These are phyloP conservation scores for Zaprionus lachaisei DNA, from an alignment of 1,140 invertebrate species.

Conservation along the genomic window DNA sequence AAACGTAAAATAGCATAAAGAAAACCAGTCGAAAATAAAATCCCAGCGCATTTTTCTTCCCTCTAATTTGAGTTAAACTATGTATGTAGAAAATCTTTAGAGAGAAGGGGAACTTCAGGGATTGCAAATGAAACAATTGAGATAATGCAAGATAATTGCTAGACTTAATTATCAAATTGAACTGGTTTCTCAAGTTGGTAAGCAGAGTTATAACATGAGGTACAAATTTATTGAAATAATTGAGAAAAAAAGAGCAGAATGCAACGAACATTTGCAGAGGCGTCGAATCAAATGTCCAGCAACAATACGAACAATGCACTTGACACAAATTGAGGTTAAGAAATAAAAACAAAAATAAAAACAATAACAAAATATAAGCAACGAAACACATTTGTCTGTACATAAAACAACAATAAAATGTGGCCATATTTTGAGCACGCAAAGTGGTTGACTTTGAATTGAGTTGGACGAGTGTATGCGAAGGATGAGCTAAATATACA, in stretches of 20 bases:
- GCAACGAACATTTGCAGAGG: conserved; percentile 16
- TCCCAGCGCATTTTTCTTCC: background rate
- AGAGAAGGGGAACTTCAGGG: background rate
- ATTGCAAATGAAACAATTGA: background rate
- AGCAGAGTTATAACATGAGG: background rate
- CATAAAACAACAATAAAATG: conserved; percentile 56
- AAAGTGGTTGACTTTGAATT: conserved; percentile 76
- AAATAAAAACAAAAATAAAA: conserved; percentile 4
- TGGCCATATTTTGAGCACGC: conserved; percentile 59
- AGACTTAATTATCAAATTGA: background rate
- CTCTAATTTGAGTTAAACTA: background rate
- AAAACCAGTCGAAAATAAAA: conserved; percentile 30
- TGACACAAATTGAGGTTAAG: conserved; percentile 55
- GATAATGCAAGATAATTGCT: background rate
- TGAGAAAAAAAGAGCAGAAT: conserved; percentile 19
- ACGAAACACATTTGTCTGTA: conserved; percentile 22
- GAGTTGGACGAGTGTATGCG: conserved; percentile 18
- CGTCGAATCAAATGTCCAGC: conserved; percentile 22
- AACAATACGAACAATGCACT: conserved; percentile 46
- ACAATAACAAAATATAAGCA: conserved; percentile 13
- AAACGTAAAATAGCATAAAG: background rate
- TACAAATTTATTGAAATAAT: background rate
- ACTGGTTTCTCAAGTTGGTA: background rate
- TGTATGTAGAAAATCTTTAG: background rate
- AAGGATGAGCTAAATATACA: background rate